Percentiles rank a stretch among this genome's conserved stretches.
These are phyloP conservation scores for Okapia johnstoni DNA, from an alignment of 2,113 vertebrate genomes.

Conservation along the genomic window DNA sequence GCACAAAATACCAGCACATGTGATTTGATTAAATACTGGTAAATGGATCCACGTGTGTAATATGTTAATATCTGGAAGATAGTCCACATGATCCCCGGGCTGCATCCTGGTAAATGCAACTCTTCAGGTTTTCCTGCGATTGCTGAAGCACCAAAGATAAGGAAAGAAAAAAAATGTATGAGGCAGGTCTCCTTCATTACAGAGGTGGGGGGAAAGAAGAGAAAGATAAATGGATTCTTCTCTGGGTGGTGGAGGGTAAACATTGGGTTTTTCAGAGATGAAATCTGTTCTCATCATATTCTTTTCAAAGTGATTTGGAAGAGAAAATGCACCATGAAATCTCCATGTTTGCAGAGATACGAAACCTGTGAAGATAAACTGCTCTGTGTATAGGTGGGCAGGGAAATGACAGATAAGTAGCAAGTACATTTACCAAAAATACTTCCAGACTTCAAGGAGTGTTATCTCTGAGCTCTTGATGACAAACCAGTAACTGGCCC, in stretches of 20 bases:
- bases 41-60: neutral
- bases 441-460: neutral
- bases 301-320: conserved; percentile 37
- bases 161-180: neutral
- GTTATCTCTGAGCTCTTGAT: conserved; percentile 19
- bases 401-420: conserved; percentile 34
- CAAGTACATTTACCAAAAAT: neutral
- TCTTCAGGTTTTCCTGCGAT: neutral
- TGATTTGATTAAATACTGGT: neutral
- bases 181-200: neutral
- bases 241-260: neutral
- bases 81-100: neutral
- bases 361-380: conserved; percentile 35
- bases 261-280: neutral
- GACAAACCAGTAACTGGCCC: neutral
- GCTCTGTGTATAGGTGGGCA: neutral
- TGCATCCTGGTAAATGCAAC: neutral
- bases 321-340: conserved; percentile 42
- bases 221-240: neutral
- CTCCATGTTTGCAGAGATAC: conserved; percentile 13
- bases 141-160: neutral
- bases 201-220: neutral
- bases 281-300: neutral
- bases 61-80: neutral
- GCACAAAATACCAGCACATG: neutral